phyloP scores from a whole-genome alignment of 2,888 invertebrate genomes.

The Pseudoips prasinana region DNA sequence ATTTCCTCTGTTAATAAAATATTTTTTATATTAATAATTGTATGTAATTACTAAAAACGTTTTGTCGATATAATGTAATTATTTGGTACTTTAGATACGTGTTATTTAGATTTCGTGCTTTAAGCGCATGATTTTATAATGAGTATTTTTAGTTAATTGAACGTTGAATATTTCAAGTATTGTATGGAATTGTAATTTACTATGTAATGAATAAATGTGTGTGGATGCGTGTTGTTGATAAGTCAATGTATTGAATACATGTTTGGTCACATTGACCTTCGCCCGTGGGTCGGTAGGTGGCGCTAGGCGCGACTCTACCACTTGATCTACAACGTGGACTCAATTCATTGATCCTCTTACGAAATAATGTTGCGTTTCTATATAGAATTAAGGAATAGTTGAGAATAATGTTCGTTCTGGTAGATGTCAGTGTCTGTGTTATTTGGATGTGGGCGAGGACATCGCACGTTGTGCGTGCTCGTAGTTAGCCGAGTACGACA shows the following conservation, averaged over 20 bases:
- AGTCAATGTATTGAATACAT: slow-evolving; percentile 40
- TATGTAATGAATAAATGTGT: slow-evolving; percentile 39
- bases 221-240: slow-evolving; percentile 36
- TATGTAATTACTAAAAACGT: slow-evolving; percentile 46
- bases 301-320: too few relatives aligned
- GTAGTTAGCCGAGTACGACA: slow-evolving; percentile 4
- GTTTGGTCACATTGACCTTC: slow-evolving; percentile 6
- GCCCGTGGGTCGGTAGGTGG: too few relatives aligned
- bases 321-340: not conserved
- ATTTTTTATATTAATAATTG: slow-evolving; percentile 42
- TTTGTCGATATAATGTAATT: slow-evolving; percentile 28
- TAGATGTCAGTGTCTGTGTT: slow-evolving; percentile 5
- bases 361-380: slow-evolving; percentile 12
- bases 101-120: slow-evolving; percentile 70
- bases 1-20: slow-evolving; percentile 44
- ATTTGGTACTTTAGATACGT: slow-evolving; percentile 50
- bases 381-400: slow-evolving; percentile 19
- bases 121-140: slow-evolving; percentile 73
- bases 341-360: slow-evolving; percentile 2
- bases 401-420: slow-evolving; percentile 14
- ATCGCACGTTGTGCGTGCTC: slow-evolving; percentile 1
- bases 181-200: slow-evolving; percentile 65
- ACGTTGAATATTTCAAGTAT: slow-evolving; percentile 60
- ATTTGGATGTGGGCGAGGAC: not conserved
- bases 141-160: slow-evolving; percentile 60